Evolutionary conservation across 1,140 invertebrate species (phyloP).

Genomic region (Harlomillsia oculata): DNA sequence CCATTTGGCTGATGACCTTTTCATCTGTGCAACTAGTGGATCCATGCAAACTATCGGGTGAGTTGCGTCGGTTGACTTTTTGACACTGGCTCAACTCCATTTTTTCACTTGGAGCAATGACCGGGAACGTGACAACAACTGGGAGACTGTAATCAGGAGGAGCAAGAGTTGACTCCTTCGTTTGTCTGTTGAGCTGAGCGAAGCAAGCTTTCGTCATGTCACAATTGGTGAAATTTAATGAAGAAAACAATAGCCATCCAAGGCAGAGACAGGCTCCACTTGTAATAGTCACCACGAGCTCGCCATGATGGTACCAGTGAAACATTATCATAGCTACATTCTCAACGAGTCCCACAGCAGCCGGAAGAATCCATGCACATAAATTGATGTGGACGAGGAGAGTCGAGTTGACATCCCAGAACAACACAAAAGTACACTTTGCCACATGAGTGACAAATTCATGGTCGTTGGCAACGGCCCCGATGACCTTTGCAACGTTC

Average conservation of each 20-base stretch:
- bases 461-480: slow-evolving; percentile 1
- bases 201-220: not conserved
- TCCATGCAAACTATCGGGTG: not conserved
- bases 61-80: slow-evolving; percentile 7
- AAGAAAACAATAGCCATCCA: slow-evolving; percentile 21
- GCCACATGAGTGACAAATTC: slow-evolving; percentile 11
- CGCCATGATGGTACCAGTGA: slow-evolving; percentile 10
- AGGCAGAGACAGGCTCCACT: slow-evolving; percentile 24
- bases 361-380: slow-evolving; percentile 22
- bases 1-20: not conserved
- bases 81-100: not conserved
- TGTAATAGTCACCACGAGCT: slow-evolving; percentile 15
- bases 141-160: slow-evolving; percentile 7
- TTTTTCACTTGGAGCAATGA: slow-evolving; percentile 23
- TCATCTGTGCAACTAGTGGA: slow-evolving; percentile 2
- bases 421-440: slow-evolving; percentile 24
- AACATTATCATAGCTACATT: slow-evolving; percentile 18
- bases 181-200: not conserved
- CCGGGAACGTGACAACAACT: too few species aligned
- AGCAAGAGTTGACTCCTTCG: slow-evolving; percentile 7
- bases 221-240: slow-evolving; percentile 15
- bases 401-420: slow-evolving; percentile 31
- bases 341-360: slow-evolving; percentile 17
- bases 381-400: slow-evolving; percentile 1
- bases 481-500: not conserved